phyloP scores from a whole-genome alignment of 37 sponge, comb jelly and placozoan genomes.

The Agelas oroides region DNA sequence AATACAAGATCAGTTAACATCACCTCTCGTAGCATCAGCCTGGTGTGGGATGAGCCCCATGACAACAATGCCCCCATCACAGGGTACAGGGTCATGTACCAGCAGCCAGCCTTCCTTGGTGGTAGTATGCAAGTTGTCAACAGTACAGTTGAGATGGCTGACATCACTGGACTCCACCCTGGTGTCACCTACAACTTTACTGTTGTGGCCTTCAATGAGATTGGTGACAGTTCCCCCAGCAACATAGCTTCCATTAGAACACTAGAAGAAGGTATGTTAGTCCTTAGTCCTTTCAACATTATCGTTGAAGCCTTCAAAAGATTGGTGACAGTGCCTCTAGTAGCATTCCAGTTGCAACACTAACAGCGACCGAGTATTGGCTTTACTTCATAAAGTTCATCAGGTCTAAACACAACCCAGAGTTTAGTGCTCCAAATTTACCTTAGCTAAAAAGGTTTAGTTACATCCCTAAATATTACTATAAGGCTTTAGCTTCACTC shows the following conservation, averaged over 20 bases:
- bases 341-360: no score
- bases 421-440: no score
- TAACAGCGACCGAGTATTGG: no score
- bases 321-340: no score
- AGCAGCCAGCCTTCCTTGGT: conserved; percentile 31
- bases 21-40: conserved; percentile 28
- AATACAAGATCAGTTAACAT: conserved; percentile 28
- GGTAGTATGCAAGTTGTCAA: neutral
- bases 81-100: conserved; percentile 40
- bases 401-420: no score
- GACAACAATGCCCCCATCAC: conserved; percentile 64
- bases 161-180: conserved; percentile 55
- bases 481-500: no score
- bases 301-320: no score
- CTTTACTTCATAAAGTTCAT: no score
- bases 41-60: conserved; percentile 65
- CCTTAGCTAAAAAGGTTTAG: no score
- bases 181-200: conserved; percentile 59
- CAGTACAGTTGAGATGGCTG: neutral
- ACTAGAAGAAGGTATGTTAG: conserved; percentile 49
- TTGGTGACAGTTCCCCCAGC: conserved; percentile 51
- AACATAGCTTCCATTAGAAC: conserved; percentile 26
- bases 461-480: no score
- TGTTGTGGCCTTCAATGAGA: conserved; percentile 59
- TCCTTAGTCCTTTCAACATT: no score